Percentiles rank a stretch among this genome's conserved stretches.
These are phyloP conservation scores for Thamnophis sirtalis DNA, from an alignment of 2,113 vertebrate species.

Conservation along the genomic window DNA sequence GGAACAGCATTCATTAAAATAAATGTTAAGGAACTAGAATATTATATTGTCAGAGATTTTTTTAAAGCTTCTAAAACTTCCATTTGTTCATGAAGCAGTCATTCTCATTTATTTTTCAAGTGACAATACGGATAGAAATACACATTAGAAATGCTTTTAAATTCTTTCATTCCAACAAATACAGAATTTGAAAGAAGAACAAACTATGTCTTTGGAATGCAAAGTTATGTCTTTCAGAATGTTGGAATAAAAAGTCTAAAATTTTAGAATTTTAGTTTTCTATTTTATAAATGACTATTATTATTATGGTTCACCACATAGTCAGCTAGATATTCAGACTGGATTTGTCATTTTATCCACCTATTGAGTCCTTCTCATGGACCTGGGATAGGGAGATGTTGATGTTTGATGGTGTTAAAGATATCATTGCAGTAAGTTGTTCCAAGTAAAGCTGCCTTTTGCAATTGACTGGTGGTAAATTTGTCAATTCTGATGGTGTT, in stretches of 20 bases:
- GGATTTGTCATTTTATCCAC: no score
- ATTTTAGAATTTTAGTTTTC: not conserved
- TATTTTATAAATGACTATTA: not conserved
- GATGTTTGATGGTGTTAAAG: not conserved
- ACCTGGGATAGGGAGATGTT: not conserved
- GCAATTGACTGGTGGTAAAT: no score
- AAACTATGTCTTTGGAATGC: not conserved
- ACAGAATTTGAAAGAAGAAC: not conserved
- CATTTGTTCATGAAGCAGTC: conserved; percentile 1
- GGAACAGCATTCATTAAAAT: not conserved
- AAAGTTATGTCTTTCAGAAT: not conserved
- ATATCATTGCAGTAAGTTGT: no score
- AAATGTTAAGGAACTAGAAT: not conserved
- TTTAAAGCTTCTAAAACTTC: not conserved
- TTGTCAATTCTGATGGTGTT: no score
- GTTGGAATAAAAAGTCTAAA: not conserved
- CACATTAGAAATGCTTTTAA: not conserved
- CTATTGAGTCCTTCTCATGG: not conserved
- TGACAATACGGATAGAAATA: not conserved
- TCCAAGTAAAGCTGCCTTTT: no score
- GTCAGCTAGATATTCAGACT: not conserved
- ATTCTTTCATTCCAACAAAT: conserved; percentile 31
- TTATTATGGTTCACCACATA: not conserved
- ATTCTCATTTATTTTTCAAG: conserved; percentile 25
- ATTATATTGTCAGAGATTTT: not conserved